Evolutionary conservation across 2,797 vertebrate species (phyloP).

Genomic region (Acipenser oxyrinchus): DNA sequence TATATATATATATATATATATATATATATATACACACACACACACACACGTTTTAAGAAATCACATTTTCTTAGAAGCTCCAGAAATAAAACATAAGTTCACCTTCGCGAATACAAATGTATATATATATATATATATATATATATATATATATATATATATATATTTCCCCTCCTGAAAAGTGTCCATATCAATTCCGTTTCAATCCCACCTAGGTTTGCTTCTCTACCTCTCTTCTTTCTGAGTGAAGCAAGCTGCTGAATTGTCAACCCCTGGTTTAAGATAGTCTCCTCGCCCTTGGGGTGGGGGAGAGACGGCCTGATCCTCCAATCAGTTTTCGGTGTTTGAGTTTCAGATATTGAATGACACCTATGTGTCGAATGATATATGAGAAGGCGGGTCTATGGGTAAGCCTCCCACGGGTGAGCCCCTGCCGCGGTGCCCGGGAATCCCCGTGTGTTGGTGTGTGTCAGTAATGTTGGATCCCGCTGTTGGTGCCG

Average conservation of each 20-base stretch:
- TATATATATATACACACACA: too few relatives aligned
- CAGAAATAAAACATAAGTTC: too few relatives aligned
- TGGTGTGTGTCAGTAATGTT: constrained; percentile 84
- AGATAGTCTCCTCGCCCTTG: constrained; percentile 34
- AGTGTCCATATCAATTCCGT: constrained; percentile 1
- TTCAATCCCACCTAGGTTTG: constrained; percentile 21
- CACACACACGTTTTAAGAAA: too few relatives aligned
- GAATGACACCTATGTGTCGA: constrained; percentile 37
- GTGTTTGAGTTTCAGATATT: background rate
- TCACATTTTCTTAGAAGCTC: too few relatives aligned
- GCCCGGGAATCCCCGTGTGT: constrained; percentile 81
- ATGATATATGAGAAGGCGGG: constrained; percentile 33
- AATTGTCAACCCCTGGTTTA: constrained; percentile 34
- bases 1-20: too few relatives aligned
- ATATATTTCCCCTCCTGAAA: too few relatives aligned
- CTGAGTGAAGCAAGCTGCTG: constrained; percentile 27
- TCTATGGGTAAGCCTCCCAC: constrained; percentile 32
- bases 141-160: too few relatives aligned
- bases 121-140: too few relatives aligned
- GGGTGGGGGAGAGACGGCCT: constrained; percentile 17
- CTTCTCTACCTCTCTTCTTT: constrained; percentile 27
- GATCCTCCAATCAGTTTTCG: constrained; percentile 31
- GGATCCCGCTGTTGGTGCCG: constrained; percentile 74
- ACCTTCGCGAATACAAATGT: too few relatives aligned
- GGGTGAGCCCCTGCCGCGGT: constrained; percentile 73